Evolutionary conservation across 2,888 invertebrate genomes (phyloP), one percentile per base, ranked within the genome.

Genomic region (Drosophila limbata): DNA sequence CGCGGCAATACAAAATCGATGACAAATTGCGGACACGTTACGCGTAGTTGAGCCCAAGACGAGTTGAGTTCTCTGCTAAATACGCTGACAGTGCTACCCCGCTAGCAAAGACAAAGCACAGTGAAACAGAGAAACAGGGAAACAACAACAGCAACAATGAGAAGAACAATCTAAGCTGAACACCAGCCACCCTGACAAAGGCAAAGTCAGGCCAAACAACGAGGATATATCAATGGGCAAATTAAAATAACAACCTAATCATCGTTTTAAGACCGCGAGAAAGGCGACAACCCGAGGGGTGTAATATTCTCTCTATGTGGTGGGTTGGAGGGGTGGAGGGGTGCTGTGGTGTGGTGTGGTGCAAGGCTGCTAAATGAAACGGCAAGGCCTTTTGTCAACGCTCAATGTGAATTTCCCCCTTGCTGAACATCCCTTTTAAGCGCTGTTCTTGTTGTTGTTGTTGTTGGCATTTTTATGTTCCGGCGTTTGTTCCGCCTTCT

Each of bases 161-260:
- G 21, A 53, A 17, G 21, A 25, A 33, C 65, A 79, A 73, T 60
- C 64, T 56, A 50, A 78, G 61, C 47, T 51, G 77, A 42, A 64
- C 65, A 81, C 81, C 82, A 82, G 82, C 89, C 83, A 83, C 83
- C 89, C 83, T 76, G 83, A 64, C 82, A 79, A 70, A 67, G 84
- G 69, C 81, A 70, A 83, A 85, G 88, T 79, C 90, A 88, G 86
- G 63, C 72, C 68, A 65, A 64, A 70, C 73, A 66, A 70, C 67
- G 66, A 66, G 90, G 90, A 88, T 88, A 91, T 92, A 92, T 92
- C 92, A 92, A 92, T 92, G 91, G 91, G 92, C 92, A 92, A 92
- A 92, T 92, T 92, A 92, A 92, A 92, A 92, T 92, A 92, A 92
- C 92, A 92, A 92, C 92, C 92, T 92, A 92, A 92, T 92, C 92